These are phyloP conservation scores for Halocynthia roretzi DNA, from an alignment of 23 tunicate genomes.

Conservation along the genomic window DNA sequence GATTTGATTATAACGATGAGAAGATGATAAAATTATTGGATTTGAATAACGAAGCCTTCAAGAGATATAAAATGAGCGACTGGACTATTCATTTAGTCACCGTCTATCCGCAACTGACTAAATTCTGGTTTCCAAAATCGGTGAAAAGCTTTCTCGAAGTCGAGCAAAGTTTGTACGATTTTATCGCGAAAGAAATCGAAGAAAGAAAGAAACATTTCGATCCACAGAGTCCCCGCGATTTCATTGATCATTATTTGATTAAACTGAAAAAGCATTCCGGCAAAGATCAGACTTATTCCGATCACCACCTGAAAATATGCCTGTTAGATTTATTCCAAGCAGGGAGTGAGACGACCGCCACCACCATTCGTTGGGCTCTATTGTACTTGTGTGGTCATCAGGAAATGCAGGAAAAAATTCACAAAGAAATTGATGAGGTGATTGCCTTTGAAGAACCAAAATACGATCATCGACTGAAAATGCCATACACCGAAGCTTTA, in stretches of 20 bases:
- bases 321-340: conserved; percentile 18
- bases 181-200: conserved; percentile 6
- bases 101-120: neutral
- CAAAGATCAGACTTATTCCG: neutral
- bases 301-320: too few species aligned
- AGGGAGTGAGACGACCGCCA: conserved; percentile 11
- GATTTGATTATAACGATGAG: neutral
- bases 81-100: neutral
- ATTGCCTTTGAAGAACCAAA: neutral
- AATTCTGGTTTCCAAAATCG: conserved; percentile 12
- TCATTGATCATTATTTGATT: conserved; percentile 14
- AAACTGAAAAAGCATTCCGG: conserved; percentile 3
- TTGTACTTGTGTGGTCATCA: conserved; percentile 12
- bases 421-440: conserved; percentile 19
- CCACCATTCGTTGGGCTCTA: conserved; percentile 19
- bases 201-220: neutral
- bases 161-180: neutral
- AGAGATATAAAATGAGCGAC: neutral
- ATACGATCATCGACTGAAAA: conserved; percentile 18
- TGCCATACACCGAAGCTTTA: conserved; percentile 27
- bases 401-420: conserved; percentile 24
- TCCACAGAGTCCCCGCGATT: conserved; percentile 7
- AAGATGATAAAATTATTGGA: neutral
- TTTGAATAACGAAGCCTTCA: conserved; percentile 18
- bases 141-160: neutral